phyloP scores from a whole-genome alignment of 2,113 vertebrate genomes.

The Psilopsiagon aurifrons region DNA sequence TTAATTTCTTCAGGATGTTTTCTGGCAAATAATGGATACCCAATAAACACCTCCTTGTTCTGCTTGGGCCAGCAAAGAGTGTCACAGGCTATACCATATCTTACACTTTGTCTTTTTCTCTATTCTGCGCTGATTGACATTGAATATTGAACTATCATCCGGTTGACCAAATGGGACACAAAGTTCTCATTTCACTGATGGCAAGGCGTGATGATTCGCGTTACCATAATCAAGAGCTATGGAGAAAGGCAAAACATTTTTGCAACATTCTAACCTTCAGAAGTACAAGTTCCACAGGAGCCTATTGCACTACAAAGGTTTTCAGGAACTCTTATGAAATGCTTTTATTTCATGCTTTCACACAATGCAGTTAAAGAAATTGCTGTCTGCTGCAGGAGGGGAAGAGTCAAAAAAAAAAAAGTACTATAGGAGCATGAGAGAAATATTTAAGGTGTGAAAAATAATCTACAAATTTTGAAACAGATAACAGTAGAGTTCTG shows the following conservation, averaged over 20 bases:
- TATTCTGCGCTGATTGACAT: neutral
- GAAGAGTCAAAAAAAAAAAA: neutral
- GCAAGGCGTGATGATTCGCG: neutral
- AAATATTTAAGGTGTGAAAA: neutral
- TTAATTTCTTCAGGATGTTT: neutral
- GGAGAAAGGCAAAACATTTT: neutral
- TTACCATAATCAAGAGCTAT: neutral
- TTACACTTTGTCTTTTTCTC: neutral
- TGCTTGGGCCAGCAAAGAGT: rapidly evolving
- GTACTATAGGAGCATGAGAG: neutral
- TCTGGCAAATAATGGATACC: neutral
- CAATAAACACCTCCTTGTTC: neutral
- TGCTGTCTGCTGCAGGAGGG: neutral
- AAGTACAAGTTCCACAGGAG: neutral
- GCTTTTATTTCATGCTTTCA: neutral
- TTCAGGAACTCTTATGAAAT: neutral
- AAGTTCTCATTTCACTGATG: neutral
- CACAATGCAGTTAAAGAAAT: neutral
- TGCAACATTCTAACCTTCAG: neutral
- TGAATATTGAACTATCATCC: neutral
- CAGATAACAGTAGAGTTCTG: neutral
- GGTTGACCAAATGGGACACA: rapidly evolving
- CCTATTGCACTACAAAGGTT: neutral
- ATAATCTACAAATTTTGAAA: neutral
- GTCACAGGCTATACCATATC: neutral